Evolutionary conservation across 2,113 vertebrate species (phyloP), one percentile per base, ranked within the genome.

Genomic region (Camelus bactrianus): DNA sequence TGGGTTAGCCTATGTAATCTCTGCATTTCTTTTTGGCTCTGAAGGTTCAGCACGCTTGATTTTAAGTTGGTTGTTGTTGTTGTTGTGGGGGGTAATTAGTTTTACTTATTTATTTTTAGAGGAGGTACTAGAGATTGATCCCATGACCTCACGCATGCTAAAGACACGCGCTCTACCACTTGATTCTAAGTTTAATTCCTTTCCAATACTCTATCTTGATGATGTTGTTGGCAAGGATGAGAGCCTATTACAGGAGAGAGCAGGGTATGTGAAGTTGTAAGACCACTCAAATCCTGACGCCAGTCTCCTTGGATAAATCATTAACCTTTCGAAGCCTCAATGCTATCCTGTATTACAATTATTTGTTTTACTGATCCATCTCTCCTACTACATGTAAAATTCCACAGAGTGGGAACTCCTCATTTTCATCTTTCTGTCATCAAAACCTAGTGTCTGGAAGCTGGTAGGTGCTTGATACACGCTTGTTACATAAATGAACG

Each of bases 11-110:
- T 17, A 50, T 1, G 1, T 35, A 76, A 94, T 28, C 35, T 92
- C 48, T 86, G 46, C 46, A 83, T 81, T 84, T 96, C 80, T 54
- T 91, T 85, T 85, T 73, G 81, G 32, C 8, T 85, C 11, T 81
- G 69, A 56, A 92, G 38, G 15, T 56, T 81, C 62, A 86, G 69
- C 6, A 32, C n/a, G 5, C 65, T 92, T 76, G n/a, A 67, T 80
- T 95, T 88, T 75, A 50, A 64, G 38, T 42, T 42, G 38, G 4
- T 42, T 42, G 38, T 42, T 42, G 38, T 42, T 42, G 38, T 42
- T 42, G 38, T 42, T 42, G 38, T 42, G 38, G 38, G 38, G 38
- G 38, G 38, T 42, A 42, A 5, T 42, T 42, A 42, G 38, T 42
- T 42, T 42, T 42, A 42, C 38, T 42, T 42, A 42, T 42, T 42